These are phyloP conservation scores for Tinea trinotella DNA, from an alignment of 2,888 invertebrate species.

Conservation along the genomic window DNA sequence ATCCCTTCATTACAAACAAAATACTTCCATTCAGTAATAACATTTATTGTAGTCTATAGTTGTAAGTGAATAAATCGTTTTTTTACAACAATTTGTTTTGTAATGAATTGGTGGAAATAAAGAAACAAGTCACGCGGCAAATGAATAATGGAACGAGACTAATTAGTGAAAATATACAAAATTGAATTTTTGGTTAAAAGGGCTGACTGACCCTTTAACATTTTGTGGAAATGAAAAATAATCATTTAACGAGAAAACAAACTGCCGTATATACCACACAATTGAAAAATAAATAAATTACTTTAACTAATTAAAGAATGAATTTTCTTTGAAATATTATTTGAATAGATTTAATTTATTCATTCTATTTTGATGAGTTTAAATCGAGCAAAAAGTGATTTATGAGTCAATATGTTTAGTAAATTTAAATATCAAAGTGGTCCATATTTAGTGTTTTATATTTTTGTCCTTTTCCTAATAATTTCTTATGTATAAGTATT, in stretches of 20 bases:
- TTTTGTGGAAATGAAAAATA: not conserved
- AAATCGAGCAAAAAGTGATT: too few relatives aligned
- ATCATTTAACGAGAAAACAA: slow-evolving; percentile 25
- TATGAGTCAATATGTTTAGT: too few relatives aligned
- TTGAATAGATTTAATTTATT: too few relatives aligned
- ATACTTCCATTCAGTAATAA: not conserved
- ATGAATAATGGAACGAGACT: not conserved
- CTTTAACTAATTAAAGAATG: too few relatives aligned
- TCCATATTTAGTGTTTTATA: too few relatives aligned
- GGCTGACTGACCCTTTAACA: too few relatives aligned
- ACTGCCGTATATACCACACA: slow-evolving; percentile 64
- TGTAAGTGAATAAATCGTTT: not conserved
- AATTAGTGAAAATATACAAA: not conserved
- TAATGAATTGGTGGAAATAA: not conserved
- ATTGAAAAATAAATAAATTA: too few relatives aligned
- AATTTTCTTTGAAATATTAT: too few relatives aligned
- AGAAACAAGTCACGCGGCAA: not conserved
- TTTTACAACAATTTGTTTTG: not conserved
- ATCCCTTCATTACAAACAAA: slow-evolving; percentile 36
- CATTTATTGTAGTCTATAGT: not conserved
- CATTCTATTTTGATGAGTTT: too few relatives aligned
- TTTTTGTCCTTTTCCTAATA: too few relatives aligned
- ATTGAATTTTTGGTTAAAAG: not conserved
- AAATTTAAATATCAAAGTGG: too few relatives aligned
- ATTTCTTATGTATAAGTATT: too few relatives aligned